Percentiles rank a stretch among this genome's conserved stretches.
phyloP scores from a whole-genome alignment of 2,888 invertebrate genomes.

The Thera britannica region DNA sequence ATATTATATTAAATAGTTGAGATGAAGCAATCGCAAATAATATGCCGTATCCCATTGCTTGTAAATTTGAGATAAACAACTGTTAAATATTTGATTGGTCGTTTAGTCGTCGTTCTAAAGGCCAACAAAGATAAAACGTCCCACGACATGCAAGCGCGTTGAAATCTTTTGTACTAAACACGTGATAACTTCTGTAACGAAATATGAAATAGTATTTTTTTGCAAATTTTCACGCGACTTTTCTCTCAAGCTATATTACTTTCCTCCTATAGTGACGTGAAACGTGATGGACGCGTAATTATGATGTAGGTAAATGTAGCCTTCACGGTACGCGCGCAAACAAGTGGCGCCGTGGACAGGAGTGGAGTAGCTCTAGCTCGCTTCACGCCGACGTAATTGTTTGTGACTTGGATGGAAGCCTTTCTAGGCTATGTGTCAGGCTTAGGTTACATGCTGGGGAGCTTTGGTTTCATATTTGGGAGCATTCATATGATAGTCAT shows the following conservation, averaged over 20 bases:
- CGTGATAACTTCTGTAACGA: neutral
- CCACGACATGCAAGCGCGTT: slow-evolving; percentile 25
- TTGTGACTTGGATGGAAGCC: slow-evolving; percentile 21
- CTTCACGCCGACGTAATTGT: slow-evolving; percentile 14
- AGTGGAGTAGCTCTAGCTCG: neutral
- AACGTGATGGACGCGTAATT: slow-evolving; percentile 14
- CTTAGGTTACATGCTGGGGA: slow-evolving; percentile 15
- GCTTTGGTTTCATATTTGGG: neutral
- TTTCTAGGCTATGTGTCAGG: slow-evolving; percentile 17
- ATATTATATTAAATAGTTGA: no score
- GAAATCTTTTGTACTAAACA: slow-evolving; percentile 21
- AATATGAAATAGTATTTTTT: neutral
- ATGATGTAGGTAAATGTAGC: slow-evolving; percentile 23
- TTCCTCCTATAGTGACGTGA: neutral
- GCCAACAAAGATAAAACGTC: neutral
- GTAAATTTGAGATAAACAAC: no score
- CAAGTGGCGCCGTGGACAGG: neutral
- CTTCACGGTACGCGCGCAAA: slow-evolving; percentile 28
- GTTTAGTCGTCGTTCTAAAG: no score
- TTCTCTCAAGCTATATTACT: neutral
- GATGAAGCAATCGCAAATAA: no score
- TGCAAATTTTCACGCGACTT: neutral
- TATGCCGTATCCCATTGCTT: no score
- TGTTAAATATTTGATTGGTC: no score
- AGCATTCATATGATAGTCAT: neutral